Evolutionary conservation across 2,797 vertebrate species (phyloP).

Genomic region (Pristis pectinata): DNA sequence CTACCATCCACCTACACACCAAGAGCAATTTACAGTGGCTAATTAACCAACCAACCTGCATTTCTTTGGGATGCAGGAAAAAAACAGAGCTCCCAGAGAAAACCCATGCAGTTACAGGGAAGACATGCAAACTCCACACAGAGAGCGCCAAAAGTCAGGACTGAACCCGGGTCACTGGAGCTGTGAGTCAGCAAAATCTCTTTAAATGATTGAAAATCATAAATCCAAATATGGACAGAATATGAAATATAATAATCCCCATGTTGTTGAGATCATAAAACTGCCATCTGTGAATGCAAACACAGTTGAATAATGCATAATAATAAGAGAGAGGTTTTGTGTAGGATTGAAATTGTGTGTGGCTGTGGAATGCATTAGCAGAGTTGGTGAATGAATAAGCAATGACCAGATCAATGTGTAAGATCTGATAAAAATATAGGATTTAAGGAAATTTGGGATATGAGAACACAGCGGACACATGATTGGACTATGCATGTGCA

Average conservation of each 20-base stretch:
- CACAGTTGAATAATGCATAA: background rate
- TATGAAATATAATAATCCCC: background rate
- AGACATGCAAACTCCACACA: too few species aligned
- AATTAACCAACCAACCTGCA: too few species aligned
- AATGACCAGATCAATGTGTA: background rate
- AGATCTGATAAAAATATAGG: background rate
- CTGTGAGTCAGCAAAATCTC: background rate
- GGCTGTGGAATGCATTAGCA: background rate
- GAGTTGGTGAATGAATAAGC: background rate
- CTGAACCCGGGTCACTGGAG: too few species aligned
- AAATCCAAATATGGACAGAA: background rate
- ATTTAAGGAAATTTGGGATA: background rate
- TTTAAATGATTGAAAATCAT: constrained; percentile 20
- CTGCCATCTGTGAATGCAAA: background rate
- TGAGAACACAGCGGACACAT: background rate
- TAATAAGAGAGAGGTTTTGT: too few species aligned
- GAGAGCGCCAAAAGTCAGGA: too few species aligned
- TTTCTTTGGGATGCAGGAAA: too few species aligned
- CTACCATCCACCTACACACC: too few species aligned
- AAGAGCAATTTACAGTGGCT: too few species aligned
- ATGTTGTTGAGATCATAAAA: background rate
- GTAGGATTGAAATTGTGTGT: background rate
- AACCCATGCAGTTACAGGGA: too few species aligned
- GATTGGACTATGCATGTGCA: background rate
- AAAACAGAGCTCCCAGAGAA: too few species aligned